Base-by-base conservation (phyloP, 2,888 invertebrate species). In the Drosophila putrida region DNA sequence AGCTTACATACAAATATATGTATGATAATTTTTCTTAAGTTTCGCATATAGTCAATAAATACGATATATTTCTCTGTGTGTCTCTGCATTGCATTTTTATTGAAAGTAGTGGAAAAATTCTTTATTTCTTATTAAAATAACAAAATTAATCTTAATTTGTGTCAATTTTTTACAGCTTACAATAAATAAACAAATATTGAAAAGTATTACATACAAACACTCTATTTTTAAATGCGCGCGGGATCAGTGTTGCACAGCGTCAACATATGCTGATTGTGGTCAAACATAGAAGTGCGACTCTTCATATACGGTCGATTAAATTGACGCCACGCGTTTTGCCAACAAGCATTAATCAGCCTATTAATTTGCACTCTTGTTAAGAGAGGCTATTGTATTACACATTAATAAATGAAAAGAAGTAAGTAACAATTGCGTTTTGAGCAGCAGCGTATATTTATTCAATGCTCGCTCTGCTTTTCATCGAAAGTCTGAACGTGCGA, bases 401-500 rank as follows among this genome's bases (percentile, higher is more conserved):
- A 55, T 59, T 50, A 10, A 9, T 28, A 47, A 8, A 33, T 35
- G 6, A 10, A 33, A 13, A 11, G 0, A 20, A 5, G 20, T 15
- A 13, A 53, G 36, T 35, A 49, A 41, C 25, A 35, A 20, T 27
- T 10, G 20, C 8, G 0, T 43, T 4, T 27, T 13, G 25, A 10
- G 9, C 0, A 28, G 1, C 11, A 55, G 20, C 39, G 28, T 9
- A 28, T n/a, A 27, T 59, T 47, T 35, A 35, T 28, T 35, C n/a
- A 65, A 41, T 49, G 57, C 28, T 13, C 0, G 31, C 15, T 43
- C 25, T 20, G 61, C 25, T 27, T 61, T 43, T 49, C 39, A 44
- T 10, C 4, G 6, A 13, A 59, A 11, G 90, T 49, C 53, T 75
- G 88, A 72, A 75, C 90, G 90, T 83, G 70, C 35, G 25, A 39